Evolutionary conservation across 2,888 invertebrate species (phyloP), one percentile per base, ranked within the genome.

Genomic region (Caenorhabditis angaria): DNA sequence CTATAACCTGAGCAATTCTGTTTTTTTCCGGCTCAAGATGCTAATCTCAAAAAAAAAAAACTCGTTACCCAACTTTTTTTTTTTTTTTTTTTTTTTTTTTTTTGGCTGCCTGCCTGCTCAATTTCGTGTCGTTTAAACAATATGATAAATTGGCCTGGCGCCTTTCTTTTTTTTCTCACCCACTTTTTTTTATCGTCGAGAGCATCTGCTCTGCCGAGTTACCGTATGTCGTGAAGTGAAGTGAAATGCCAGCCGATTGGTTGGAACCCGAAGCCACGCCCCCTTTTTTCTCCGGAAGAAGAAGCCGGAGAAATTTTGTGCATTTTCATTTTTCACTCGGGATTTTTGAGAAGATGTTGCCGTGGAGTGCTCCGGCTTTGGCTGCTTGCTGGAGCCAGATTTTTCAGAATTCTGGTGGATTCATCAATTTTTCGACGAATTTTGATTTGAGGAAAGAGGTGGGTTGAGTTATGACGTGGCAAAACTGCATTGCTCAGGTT

Each of bases 381-480:
- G 50, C 24, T 4, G 50, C 24, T 4, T 50, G 50, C 8, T 24
- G 22, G 50, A 24, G 22, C 2, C 50, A 50, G 12, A 24, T 50
- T 4, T 22, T 50, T 22, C 24, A 24, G 22, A 50, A 50, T 24
- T 6, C 24, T 22, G 22, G 22, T 35, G 35, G 8, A 35, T 6
- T 35, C 6, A 6, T 10, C 35, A 14, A 14, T 6, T 10, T 14
- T 6, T 35, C 35, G 24, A 12, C 8, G 10, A n/a, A 8, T 8
- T 50, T 50, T n/a, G 50, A 50, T n/a, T 24, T 50, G 3, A 50
- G 12, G 24, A 50, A 50, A 22, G 50, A 50, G 50, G 50, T 50
- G 22, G 50, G 50, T n/a, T 8, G 18, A 24, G 22, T n/a, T n/a
- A n/a, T n/a, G n/a, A n/a, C n/a, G n/a, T n/a, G n/a, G n/a, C n/a